These are phyloP conservation scores for Temnothorax rugatulus DNA, from an alignment of 2,888 invertebrate genomes.

Conservation along the genomic window DNA sequence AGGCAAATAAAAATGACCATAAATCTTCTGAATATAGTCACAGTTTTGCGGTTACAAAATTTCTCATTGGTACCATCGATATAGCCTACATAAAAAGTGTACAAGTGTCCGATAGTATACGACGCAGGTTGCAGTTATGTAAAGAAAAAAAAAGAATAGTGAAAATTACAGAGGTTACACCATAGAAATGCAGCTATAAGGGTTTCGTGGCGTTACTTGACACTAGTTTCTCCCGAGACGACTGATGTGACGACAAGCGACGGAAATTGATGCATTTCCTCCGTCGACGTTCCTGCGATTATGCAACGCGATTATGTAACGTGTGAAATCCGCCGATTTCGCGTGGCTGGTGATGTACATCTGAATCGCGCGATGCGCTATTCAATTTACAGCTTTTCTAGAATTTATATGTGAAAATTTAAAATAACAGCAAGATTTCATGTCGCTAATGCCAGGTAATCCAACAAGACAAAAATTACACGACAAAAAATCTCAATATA, in stretches of 20 bases:
- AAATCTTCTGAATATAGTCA: not conserved
- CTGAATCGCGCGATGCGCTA: not conserved
- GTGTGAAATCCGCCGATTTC: slow-evolving; percentile 29
- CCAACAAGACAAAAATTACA: not conserved
- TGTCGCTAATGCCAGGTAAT: slow-evolving; percentile 23
- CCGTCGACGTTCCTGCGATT: slow-evolving; percentile 27
- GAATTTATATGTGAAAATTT: slow-evolving; percentile 1
- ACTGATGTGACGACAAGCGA: slow-evolving; percentile 26
- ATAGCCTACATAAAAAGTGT: not conserved
- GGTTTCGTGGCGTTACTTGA: slow-evolving; percentile 59
- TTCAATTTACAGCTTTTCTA: slow-evolving; percentile 9
- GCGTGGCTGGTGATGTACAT: not conserved
- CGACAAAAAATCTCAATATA: not conserved
- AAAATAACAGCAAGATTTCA: not conserved
- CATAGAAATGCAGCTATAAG: slow-evolving; percentile 59
- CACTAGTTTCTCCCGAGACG: slow-evolving; percentile 31
- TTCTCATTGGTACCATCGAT: not conserved
- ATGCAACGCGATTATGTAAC: slow-evolving; percentile 25
- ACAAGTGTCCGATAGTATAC: not conserved
- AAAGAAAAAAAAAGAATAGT: slow-evolving; percentile 55
- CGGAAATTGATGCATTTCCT: slow-evolving; percentile 53
- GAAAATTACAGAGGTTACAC: slow-evolving; percentile 63
- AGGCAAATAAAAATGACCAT: not conserved
- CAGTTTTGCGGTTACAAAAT: not conserved
- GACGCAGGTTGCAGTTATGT: slow-evolving; percentile 54